Conservation (phyloP, 2,797 vertebrate species). For the Arnoldichthys spilopterus region DNA sequence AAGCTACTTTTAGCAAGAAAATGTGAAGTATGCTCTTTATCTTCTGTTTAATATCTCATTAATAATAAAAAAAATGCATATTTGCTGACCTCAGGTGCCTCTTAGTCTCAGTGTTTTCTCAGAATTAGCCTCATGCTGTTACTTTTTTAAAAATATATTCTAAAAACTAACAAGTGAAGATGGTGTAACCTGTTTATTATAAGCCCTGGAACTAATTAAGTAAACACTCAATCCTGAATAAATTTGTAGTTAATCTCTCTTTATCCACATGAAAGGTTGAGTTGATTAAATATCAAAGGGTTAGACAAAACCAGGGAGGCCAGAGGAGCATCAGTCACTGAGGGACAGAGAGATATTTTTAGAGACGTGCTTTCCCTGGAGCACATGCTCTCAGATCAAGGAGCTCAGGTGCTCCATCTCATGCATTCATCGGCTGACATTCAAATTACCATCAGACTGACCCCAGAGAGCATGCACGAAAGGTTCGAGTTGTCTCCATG, state of each 20-base stretch:
- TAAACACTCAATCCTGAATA: conserved; percentile 67
- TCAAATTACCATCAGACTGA: conserved; percentile 50
- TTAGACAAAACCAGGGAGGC: conserved; percentile 54
- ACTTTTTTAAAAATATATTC: conserved; percentile 9
- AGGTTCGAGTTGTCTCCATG: conserved; percentile 54
- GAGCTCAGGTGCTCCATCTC: conserved; percentile 60
- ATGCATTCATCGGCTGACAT: conserved; percentile 57
- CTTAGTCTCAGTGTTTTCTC: conserved; percentile 2
- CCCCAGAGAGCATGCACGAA: conserved; percentile 45
- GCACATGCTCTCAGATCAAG: conserved; percentile 65
- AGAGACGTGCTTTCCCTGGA: conserved; percentile 51
- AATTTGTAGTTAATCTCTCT: conserved; percentile 68
- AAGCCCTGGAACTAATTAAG: conserved; percentile 65
- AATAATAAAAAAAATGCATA: neutral
- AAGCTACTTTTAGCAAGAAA: neutral
- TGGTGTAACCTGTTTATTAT: conserved; percentile 63
- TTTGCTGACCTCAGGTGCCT: neutral
- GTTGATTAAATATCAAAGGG: conserved; percentile 72
- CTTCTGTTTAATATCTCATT: neutral
- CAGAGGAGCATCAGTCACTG: conserved; percentile 46
- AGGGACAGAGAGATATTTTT: conserved; percentile 52
- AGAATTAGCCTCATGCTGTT: conserved; percentile 26
- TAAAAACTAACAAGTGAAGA: conserved; percentile 50
- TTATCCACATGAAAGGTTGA: conserved; percentile 65
- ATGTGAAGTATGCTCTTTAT: neutral